Base-by-base conservation (phyloP, 2,797 vertebrate species). In the Ctenopoma multispine region DNA sequence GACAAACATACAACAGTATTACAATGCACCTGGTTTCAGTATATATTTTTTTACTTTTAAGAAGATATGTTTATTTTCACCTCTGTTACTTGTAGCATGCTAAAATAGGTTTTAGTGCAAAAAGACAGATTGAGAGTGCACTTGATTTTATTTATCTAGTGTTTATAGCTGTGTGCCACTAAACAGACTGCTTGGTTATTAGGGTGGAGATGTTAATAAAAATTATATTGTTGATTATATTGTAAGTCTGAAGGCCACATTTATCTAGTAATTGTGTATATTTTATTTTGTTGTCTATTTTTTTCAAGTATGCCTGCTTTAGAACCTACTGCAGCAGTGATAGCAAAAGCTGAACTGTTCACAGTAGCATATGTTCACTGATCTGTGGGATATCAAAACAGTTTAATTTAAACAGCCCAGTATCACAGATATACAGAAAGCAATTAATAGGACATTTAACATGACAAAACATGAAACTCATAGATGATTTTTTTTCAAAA, bases 91-190 rank as follows among this genome's bases (percentile, higher is more conserved):
- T 53, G 23, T 77, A 29, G 20, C 38, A 47, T 20, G 6, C 11
- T 36, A 21, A 49, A 72, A 58, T 56, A 13, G 4, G 49, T 70
- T 63, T 72, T 17, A 61, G 7, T 47, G 3, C 27, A 29, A 29
- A 29, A 55, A 31, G 56, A 69, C 53, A 57, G 31, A 49, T 36
- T 53, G 47, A 8, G 7, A n/a, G 0, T 47, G 31, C 46, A 38
- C 10, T 27, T 51, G n/a, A 24, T 2, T 7, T 34, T 9, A 27
- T 27, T 27, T 27, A 27, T 27, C 24, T 4, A 27, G 2, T 27
- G 24, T 27, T 27, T 27, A 27, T 4, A 27, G 24, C 24, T 27
- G 27, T 29, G 27, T 29, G 27, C 27, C 27, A 29, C 27, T 29
- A 5, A 29, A 5, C 3, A 29, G 27, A 29, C 27, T 29, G 27